These are phyloP conservation scores for Ptychobarbus kaznakovi DNA, from an alignment of 2,797 vertebrate genomes.

Conservation along the genomic window DNA sequence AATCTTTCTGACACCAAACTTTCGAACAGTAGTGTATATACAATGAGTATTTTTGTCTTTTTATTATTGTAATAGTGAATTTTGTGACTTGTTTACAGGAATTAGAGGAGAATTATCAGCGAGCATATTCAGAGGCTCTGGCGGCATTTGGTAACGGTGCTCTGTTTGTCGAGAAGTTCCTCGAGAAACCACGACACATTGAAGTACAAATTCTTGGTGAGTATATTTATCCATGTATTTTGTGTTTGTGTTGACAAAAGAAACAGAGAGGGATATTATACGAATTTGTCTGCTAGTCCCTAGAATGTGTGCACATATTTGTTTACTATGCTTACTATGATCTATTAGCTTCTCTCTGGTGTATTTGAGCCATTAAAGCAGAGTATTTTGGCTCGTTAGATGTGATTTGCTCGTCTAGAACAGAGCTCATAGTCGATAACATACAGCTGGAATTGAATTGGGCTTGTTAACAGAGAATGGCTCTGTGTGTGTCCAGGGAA, in stretches of 20 bases:
- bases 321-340: slow-evolving; percentile 48
- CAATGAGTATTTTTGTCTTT: neutral
- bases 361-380: slow-evolving; percentile 56
- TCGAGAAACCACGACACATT: slow-evolving; percentile 93
- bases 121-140: slow-evolving; percentile 92
- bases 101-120: slow-evolving; percentile 92
- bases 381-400: slow-evolving; percentile 60
- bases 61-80: neutral
- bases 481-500: slow-evolving; percentile 45
- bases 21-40: neutral
- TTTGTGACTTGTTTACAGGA: slow-evolving; percentile 77
- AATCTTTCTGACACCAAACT: neutral
- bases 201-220: slow-evolving; percentile 96
- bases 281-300: slow-evolving; percentile 16
- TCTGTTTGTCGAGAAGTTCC: slow-evolving; percentile 93
- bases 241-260: slow-evolving; percentile 2
- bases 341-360: slow-evolving; percentile 57
- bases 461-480: slow-evolving; percentile 56
- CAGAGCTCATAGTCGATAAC: slow-evolving; percentile 48
- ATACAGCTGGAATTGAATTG: slow-evolving; percentile 58
- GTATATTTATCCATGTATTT: slow-evolving; percentile 50
- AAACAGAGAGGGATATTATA: neutral
- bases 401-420: slow-evolving; percentile 57
- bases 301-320: slow-evolving; percentile 23
- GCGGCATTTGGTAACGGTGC: slow-evolving; percentile 91